Evolutionary conservation across 1,140 invertebrate species (phyloP), one percentile per base, ranked within the genome.

Genomic region (Drosophila burlai): DNA sequence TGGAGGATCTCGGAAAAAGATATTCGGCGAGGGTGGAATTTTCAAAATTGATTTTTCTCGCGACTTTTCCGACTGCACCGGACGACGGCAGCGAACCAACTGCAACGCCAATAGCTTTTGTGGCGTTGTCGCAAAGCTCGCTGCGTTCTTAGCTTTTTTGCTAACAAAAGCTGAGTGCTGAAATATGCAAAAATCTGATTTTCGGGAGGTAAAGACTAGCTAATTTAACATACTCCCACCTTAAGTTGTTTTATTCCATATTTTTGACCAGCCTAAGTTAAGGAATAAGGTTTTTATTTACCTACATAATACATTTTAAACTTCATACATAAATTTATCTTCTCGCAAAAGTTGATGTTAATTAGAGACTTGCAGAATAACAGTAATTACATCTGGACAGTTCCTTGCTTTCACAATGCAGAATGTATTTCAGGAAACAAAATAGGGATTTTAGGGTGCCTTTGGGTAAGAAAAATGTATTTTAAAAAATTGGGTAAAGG

Each of bases 11-110:
- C 64, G 21, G 21, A 15, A 24, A n/a, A 18, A 26, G 3, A 5
- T n/a, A 6, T 21, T 15, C 34, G 10, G 3, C 40, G 40, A 13
- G 13, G n/a, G 6, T 52, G 36, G 4, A 31, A 73, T 18, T 67
- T 50, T 31, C 21, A 26, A 52, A 69, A 87, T 87, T 76, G 71
- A 82, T 85, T 87, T 83, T 83, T 62, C 68, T 58, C 26, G 74
- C 55, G 50, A 49, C 18, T 54, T 63, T 81, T n/a, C 58, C 73
- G 54, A 84, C 84, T 76, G 84, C 83, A 83, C 43, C 66, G 54
- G 47, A 67, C 83, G 36, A 77, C 65, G 64, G 34, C 58, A 67
- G 49, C 60, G 54, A 54, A 49, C 40, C 26, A 71, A 87, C 85
- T 90, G 84, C 63, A 75, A 5, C 21, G 63, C 2, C 40, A 18